Evolutionary conservation across 2,797 vertebrate genomes (phyloP).

Genomic region (Chelmon rostratus): DNA sequence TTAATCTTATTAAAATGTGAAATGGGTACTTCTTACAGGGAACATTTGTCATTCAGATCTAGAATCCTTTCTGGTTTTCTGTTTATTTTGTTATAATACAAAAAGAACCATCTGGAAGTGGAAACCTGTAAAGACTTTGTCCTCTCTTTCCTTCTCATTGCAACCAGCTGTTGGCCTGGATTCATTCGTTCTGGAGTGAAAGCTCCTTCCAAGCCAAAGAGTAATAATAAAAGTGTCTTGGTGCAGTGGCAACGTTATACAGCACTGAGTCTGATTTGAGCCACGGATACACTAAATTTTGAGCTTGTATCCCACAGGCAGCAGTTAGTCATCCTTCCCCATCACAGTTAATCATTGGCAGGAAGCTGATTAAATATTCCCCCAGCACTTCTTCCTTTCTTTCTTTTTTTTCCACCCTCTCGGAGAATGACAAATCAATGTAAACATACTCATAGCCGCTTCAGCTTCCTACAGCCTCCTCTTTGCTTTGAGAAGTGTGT

Average conservation of each 20-base stretch:
- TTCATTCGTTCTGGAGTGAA: conserved; percentile 47
- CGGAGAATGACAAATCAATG: conserved; percentile 6
- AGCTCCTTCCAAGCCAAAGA: conserved; percentile 25
- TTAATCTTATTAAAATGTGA: neutral
- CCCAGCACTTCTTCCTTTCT: neutral
- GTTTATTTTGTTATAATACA: neutral
- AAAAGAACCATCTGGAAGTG: conserved; percentile 1
- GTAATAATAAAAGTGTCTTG: conserved; percentile 40
- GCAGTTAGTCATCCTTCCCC: conserved; percentile 19
- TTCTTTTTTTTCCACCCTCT: conserved; percentile 19
- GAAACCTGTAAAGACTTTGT: neutral
- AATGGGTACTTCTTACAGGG: neutral
- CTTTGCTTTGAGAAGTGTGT: conserved; percentile 27
- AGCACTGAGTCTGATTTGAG: conserved; percentile 38
- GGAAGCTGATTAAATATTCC: conserved; percentile 50
- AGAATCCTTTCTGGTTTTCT: neutral
- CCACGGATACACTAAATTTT: conserved; percentile 22
- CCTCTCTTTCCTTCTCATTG: neutral
- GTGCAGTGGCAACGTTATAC: conserved; percentile 37
- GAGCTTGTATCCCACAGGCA: conserved; percentile 32
- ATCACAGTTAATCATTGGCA: conserved; percentile 55
- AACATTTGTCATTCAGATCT: neutral
- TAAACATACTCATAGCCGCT: conserved; percentile 28
- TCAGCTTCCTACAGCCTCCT: conserved; percentile 17
- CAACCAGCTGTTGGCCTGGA: neutral